A percentile compares a stretch with the other conserved stretches of the same genome.
Conservation (phyloP, 2,797 vertebrate species). For the Microchirus variegatus region DNA sequence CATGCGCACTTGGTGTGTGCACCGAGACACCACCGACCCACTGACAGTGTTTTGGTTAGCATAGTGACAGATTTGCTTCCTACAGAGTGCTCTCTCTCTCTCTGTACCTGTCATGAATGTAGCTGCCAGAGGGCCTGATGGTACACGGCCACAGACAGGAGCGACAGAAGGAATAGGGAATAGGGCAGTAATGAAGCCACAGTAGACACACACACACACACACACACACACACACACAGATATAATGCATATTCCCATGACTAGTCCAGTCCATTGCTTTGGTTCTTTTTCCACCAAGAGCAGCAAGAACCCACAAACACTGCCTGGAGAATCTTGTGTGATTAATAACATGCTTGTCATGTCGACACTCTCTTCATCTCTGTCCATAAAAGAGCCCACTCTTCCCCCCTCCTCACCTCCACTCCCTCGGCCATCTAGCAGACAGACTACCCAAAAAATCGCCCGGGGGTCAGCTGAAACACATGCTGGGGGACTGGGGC, state of each 20-base stretch:
- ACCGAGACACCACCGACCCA: slow-evolving; percentile 38
- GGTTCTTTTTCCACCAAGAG: slow-evolving; percentile 44
- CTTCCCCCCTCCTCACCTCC: slow-evolving; percentile 32
- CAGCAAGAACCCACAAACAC: slow-evolving; percentile 52
- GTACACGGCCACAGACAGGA: slow-evolving; percentile 52
- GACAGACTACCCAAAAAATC: slow-evolving; percentile 58
- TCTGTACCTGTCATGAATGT: slow-evolving; percentile 78
- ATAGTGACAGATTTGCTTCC: slow-evolving; percentile 74
- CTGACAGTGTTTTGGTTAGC: slow-evolving; percentile 80
- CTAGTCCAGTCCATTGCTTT: slow-evolving; percentile 59
- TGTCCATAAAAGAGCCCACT: slow-evolving; percentile 52
- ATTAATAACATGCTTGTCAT: slow-evolving; percentile 73
- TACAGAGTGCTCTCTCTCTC: slow-evolving; percentile 63
- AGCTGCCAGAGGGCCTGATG: slow-evolving; percentile 76
- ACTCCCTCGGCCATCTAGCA: slow-evolving; percentile 54
- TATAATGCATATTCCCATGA: slow-evolving; percentile 39
- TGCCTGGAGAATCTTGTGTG: slow-evolving; percentile 62
- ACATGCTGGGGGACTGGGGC: slow-evolving; percentile 67
- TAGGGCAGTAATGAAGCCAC: slow-evolving; percentile 66
- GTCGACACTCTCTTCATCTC: slow-evolving; percentile 67
- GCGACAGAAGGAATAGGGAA: slow-evolving; percentile 57
- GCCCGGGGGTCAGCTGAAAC: slow-evolving; percentile 68
- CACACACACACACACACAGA: slow-evolving; percentile 10
- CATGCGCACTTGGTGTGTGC: slow-evolving; percentile 20
- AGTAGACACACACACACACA: slow-evolving; percentile 41